phyloP scores from a whole-genome alignment of 2,888 invertebrate genomes.

The Limnephilus lunatus region DNA sequence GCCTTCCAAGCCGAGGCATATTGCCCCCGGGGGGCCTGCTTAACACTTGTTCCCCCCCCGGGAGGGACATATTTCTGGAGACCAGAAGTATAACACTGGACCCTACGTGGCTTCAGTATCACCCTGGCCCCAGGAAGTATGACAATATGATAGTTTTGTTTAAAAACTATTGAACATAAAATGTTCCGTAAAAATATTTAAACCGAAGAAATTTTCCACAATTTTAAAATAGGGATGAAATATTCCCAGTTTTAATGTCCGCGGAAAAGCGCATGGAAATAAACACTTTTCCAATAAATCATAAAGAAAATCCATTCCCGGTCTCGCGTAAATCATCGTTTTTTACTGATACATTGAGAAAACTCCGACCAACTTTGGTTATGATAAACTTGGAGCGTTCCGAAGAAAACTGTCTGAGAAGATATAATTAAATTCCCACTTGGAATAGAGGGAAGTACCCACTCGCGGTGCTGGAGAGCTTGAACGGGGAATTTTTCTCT shows the following conservation, averaged over 20 bases:
- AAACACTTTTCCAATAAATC: conserved; percentile 61
- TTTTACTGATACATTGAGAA: conserved; percentile 55
- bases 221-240: background rate
- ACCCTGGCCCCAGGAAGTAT: too few relatives aligned
- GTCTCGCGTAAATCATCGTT: conserved; percentile 60
- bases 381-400: conserved; percentile 62
- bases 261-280: conserved; percentile 21
- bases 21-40: too few relatives aligned
- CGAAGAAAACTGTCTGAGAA: conserved; percentile 61
- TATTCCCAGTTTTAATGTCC: background rate
- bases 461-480: conserved; percentile 52
- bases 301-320: conserved; percentile 58
- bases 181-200: background rate
- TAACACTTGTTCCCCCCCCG: too few relatives aligned
- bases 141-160: too few relatives aligned
- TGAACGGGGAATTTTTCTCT: conserved; percentile 38
- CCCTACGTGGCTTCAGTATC: too few relatives aligned
- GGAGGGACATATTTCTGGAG: too few relatives aligned
- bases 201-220: background rate
- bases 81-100: too few relatives aligned
- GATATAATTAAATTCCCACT: conserved; percentile 64
- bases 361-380: conserved; percentile 55
- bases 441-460: conserved; percentile 47
- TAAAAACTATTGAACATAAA: too few relatives aligned
- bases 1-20: too few relatives aligned